These are phyloP conservation scores for Drosophila lacicola DNA, from an alignment of 2,888 invertebrate species.

Conservation along the genomic window DNA sequence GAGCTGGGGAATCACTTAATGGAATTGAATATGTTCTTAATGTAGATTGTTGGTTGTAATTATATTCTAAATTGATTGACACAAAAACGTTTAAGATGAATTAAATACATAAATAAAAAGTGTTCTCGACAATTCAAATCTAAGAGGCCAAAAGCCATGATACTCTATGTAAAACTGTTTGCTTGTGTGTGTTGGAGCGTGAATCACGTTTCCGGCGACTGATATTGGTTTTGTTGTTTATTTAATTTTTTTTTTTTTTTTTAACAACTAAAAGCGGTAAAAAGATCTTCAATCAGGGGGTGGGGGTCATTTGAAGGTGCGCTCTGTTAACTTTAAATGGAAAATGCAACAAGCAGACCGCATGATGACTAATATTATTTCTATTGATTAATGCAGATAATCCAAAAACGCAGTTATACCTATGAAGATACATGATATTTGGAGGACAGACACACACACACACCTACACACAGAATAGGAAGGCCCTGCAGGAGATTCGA, in stretches of 20 bases:
- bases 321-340: neutral
- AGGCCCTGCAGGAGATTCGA: neutral
- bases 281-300: neutral
- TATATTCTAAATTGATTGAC: neutral
- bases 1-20: slow-evolving; percentile 1
- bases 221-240: slow-evolving; percentile 11
- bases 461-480: slow-evolving; percentile 1
- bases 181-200: slow-evolving; percentile 6
- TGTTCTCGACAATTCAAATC: neutral
- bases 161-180: neutral
- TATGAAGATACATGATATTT: slow-evolving; percentile 35
- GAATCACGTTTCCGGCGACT: slow-evolving; percentile 35
- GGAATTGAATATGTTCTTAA: neutral
- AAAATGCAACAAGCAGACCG: neutral
- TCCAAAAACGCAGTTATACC: slow-evolving; percentile 26
- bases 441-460: slow-evolving; percentile 22
- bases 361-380: neutral
- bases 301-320: no score
- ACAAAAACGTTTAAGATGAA: neutral
- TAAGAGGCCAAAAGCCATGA: neutral
- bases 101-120: neutral
- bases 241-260: neutral
- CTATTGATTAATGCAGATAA: slow-evolving; percentile 33
- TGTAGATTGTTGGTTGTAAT: neutral
- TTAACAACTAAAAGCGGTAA: neutral